Conservation (phyloP, 1,140 invertebrate genomes). For the Plutomurus gul region DNA sequence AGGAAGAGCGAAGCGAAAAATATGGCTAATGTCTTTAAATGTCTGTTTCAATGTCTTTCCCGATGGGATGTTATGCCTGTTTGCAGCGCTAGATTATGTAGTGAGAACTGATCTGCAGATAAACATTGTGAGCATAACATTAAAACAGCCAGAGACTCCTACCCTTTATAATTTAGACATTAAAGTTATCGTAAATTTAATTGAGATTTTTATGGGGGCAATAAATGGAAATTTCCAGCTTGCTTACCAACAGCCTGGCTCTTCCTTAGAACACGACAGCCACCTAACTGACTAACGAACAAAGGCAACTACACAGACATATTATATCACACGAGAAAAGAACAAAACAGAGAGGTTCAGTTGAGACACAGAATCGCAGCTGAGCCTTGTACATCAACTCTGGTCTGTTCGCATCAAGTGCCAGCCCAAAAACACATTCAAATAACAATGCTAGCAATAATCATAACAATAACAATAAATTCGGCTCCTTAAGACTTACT, state of each 20-base stretch:
- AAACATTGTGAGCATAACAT: constrained; percentile 30
- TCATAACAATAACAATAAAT: constrained; percentile 21
- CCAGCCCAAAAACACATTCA: neutral
- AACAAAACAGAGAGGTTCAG: neutral
- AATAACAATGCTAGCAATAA: constrained; percentile 1
- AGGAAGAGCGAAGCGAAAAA: constrained; percentile 31
- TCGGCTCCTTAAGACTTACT: neutral
- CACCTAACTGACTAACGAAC: neutral
- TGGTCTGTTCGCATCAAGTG: neutral
- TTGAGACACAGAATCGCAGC: neutral
- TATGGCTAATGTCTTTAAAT: constrained; percentile 32
- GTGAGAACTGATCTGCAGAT: constrained; percentile 40
- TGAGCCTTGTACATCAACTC: neutral
- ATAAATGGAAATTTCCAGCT: constrained; percentile 25
- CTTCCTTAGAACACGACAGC: no score
- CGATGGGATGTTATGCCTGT: constrained; percentile 6
- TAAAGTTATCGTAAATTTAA: constrained; percentile 48
- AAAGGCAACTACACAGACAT: neutral
- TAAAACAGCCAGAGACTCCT: constrained; percentile 34
- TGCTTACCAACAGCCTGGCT: neutral
- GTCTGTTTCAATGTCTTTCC: constrained; percentile 15
- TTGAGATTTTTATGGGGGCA: constrained; percentile 42
- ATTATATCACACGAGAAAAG: neutral
- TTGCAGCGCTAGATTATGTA: constrained; percentile 22
- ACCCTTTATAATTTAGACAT: constrained; percentile 43